Conservation (phyloP, 1,140 invertebrate species). For the Drosophila ficusphila region DNA sequence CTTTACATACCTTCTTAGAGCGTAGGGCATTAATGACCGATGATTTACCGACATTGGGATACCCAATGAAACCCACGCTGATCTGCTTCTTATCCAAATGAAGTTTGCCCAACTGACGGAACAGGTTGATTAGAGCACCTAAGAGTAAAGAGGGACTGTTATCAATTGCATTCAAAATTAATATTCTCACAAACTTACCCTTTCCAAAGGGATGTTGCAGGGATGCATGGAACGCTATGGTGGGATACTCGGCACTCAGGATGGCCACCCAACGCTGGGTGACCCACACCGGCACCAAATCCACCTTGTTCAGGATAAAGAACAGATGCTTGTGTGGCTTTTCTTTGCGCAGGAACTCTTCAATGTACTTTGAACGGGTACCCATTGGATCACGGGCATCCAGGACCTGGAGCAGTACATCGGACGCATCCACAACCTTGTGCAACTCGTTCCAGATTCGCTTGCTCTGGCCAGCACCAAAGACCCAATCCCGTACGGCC, state of each 20-base stretch:
- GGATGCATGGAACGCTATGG: slow-evolving; percentile 99
- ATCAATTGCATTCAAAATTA: too few species aligned
- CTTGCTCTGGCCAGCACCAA: slow-evolving; percentile 97
- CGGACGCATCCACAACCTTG: slow-evolving; percentile 99
- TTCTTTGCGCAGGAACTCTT: slow-evolving; percentile 94
- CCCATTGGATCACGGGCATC: slow-evolving; percentile 98
- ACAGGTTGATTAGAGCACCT: slow-evolving; percentile 96
- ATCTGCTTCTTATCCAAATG: slow-evolving; percentile 99
- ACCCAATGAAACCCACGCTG: slow-evolving; percentile 99
- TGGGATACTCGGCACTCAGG: slow-evolving; percentile 97
- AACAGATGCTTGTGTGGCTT: slow-evolving; percentile 97
- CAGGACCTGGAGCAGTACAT: slow-evolving; percentile 97
- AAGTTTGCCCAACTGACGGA: slow-evolving; percentile 98
- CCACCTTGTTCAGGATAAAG: slow-evolving; percentile 97
- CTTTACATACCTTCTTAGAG: slow-evolving; percentile 98
- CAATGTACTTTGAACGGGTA: slow-evolving; percentile 96
- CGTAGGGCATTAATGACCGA: slow-evolving; percentile 98
- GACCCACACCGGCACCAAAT: slow-evolving; percentile 98
- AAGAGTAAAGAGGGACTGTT: background rate
- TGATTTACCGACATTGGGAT: slow-evolving; percentile 99
- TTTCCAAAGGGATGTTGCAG: slow-evolving; percentile 99
- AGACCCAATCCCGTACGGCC: slow-evolving; percentile 92
- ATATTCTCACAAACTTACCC: slow-evolving; percentile 84
- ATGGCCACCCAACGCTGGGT: slow-evolving; percentile 98
- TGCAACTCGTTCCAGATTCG: slow-evolving; percentile 99